Conservation (phyloP, 2,113 vertebrate genomes). For the Gopherus evgoodei region DNA sequence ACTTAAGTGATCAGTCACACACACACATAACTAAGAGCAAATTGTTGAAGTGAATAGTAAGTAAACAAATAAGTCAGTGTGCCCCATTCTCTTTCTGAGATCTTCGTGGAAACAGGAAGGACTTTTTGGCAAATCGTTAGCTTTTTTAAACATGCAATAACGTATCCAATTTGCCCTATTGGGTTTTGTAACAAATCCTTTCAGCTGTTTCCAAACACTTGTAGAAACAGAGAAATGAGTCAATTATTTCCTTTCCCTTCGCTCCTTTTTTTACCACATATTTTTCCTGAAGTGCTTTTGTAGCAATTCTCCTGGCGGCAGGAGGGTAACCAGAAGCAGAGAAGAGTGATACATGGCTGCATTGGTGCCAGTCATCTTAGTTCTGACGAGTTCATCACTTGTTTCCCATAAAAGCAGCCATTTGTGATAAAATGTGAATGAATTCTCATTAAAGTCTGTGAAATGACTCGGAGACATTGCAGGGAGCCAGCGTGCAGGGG, state of each 20-base stretch:
- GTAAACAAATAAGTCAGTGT: not conserved
- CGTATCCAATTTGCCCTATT: not conserved
- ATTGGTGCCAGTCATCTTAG: slow-evolving; percentile 18
- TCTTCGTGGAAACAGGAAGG: not conserved
- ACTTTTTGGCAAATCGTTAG: not conserved
- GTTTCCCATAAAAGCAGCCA: slow-evolving; percentile 34
- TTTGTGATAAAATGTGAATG: slow-evolving; percentile 11
- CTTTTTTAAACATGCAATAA: not conserved
- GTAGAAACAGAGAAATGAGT: accelerated
- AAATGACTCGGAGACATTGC: slow-evolving; percentile 52
- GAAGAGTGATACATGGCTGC: not conserved
- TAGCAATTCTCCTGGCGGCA: not conserved
- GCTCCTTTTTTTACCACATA: not conserved
- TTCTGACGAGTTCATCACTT: slow-evolving; percentile 18
- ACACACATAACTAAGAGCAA: not conserved
- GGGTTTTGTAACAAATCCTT: not conserved
- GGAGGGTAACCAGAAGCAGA: not conserved
- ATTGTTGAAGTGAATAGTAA: not conserved
- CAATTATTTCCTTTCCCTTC: not conserved
- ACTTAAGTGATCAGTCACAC: not conserved
- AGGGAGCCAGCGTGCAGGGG: not conserved
- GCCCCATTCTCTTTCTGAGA: not conserved
- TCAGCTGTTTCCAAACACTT: not conserved
- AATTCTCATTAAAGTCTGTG: slow-evolving; percentile 56
- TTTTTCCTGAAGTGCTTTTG: not conserved